Base-by-base conservation (phyloP, 2,888 invertebrate genomes). In the Lordiphosa fenestrarum region DNA sequence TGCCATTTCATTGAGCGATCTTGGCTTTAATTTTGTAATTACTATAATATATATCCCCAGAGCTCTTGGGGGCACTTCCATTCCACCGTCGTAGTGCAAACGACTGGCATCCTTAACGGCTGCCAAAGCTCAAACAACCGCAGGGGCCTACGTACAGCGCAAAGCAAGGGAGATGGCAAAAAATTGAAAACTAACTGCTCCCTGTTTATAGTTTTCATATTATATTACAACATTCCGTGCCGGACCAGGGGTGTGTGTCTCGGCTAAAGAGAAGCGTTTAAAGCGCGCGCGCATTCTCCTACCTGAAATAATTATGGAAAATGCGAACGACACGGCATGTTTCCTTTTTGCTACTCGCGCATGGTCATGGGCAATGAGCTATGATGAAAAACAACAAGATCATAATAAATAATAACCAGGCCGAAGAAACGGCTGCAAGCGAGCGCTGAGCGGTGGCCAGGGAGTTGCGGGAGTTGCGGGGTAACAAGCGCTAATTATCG, bases 401-500 rank as follows among this genome's bases (percentile, higher is more conserved):
- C 76, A 77, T 77, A 77, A 76, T 76, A 76, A 81, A 76, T 76
- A 76, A 77, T 82, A 82, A 73, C 76, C 81, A 66, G 69, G 73
- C 66, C 44, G 53, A 30, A 41, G 65, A 35, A 21, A 37, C 36
- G 53, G 35, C 10, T 10, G 46, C 9, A 13, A 37, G 30, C 47
- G 46, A 4, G 21, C 25, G 40, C 23, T 60, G 42, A 41, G 47
- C 33, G 39, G 15, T 15, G 37, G 23, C n/a, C n/a, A n/a, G n/a
- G n/a, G n/a, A n/a, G n/a, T n/a, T n/a, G n/a, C n/a, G n/a, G n/a
- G n/a, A n/a, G n/a, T n/a, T n/a, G n/a, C 52, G 71, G 78, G 81
- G 84, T 81, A 78, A 83, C 84, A 78, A 78, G 78, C 78, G 78
- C 84, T 78, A 78, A 78, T 78, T 78, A 78, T 78, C 84, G 81